Conservation (phyloP, 1,140 invertebrate genomes). For the Drosophila kohkoa region DNA sequence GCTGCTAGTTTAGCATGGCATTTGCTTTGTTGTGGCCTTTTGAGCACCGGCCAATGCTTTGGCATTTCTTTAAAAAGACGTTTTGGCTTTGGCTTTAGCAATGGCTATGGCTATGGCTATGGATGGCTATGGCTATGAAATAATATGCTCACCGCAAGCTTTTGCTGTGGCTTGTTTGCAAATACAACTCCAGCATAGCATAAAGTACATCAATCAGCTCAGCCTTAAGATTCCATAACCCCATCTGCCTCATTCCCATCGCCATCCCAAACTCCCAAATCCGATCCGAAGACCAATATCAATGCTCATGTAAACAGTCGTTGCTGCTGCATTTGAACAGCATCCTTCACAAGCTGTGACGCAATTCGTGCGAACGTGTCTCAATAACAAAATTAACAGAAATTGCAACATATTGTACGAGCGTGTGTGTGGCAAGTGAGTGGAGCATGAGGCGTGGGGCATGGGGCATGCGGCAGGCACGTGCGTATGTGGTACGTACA, state of each 20-base stretch:
- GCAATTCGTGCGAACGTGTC: conserved; percentile 75
- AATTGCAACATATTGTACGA: conserved; percentile 76
- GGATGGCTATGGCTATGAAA: conserved; percentile 46
- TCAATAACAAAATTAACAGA: conserved; percentile 82
- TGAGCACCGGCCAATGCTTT: conserved; percentile 29
- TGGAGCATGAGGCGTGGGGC: not conserved
- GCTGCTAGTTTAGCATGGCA: conserved; percentile 28
- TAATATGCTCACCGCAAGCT: conserved; percentile 74
- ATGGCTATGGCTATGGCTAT: conserved; percentile 8
- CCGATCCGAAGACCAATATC: not conserved
- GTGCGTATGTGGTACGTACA: conserved; percentile 37
- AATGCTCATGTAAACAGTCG: not conserved
- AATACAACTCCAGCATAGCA: conserved; percentile 39
- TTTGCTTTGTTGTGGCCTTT: conserved; percentile 50
- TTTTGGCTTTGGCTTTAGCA: conserved; percentile 20
- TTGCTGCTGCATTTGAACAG: conserved; percentile 48
- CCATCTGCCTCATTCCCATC: conserved; percentile 2
- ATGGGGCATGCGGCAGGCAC: conserved; percentile 23
- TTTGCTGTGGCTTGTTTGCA: conserved; percentile 75
- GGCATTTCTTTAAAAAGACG: conserved; percentile 54
- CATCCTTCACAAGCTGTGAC: conserved; percentile 68
- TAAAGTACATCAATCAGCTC: conserved; percentile 32
- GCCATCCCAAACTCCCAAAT: conserved; percentile 19
- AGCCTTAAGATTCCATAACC: conserved; percentile 4
- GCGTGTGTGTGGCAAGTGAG: not conserved